phyloP scores from a whole-genome alignment of 92 coral and sea anemone species.

The Phymanthus crucifer region DNA sequence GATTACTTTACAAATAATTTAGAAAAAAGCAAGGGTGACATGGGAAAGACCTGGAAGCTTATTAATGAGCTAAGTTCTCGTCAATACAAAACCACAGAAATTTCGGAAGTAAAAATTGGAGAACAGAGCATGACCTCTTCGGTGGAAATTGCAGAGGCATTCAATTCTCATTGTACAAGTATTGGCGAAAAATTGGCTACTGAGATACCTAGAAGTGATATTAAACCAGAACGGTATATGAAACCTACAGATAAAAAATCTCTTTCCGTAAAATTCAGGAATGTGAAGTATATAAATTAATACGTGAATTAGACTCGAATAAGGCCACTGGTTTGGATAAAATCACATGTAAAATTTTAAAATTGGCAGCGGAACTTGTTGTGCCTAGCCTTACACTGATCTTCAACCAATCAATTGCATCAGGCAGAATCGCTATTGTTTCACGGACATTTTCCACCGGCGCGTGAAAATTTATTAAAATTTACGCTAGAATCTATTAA shows the following conservation, averaged over 20 bases:
- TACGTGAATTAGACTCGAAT: not conserved
- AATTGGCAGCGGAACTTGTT: constrained; percentile 34
- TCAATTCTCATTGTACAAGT: constrained; percentile 44
- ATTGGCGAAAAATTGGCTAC: constrained; percentile 38
- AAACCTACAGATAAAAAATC: constrained; percentile 17
- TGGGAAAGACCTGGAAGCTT: constrained; percentile 55
- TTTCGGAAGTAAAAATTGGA: constrained; percentile 31
- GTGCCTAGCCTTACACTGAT: constrained; percentile 37
- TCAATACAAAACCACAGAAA: constrained; percentile 26
- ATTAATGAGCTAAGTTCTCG: constrained; percentile 58
- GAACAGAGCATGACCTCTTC: constrained; percentile 14
- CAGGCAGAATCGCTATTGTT: no score
- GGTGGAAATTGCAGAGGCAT: constrained; percentile 32
- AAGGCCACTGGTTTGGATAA: constrained; percentile 40
- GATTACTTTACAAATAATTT: constrained; percentile 15
- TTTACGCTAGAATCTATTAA: no score
- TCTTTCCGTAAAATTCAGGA: constrained; percentile 5
- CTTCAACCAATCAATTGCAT: no score
- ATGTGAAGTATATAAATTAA: not conserved
- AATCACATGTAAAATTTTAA: constrained; percentile 23
- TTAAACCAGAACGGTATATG: constrained; percentile 13
- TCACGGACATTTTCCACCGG: no score
- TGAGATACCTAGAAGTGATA: constrained; percentile 41
- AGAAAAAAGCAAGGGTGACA: constrained; percentile 19
- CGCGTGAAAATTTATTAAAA: no score